Evolutionary conservation across 1,140 invertebrate species (phyloP), one percentile per base, ranked within the genome.

Genomic region (Aphis craccivora): DNA sequence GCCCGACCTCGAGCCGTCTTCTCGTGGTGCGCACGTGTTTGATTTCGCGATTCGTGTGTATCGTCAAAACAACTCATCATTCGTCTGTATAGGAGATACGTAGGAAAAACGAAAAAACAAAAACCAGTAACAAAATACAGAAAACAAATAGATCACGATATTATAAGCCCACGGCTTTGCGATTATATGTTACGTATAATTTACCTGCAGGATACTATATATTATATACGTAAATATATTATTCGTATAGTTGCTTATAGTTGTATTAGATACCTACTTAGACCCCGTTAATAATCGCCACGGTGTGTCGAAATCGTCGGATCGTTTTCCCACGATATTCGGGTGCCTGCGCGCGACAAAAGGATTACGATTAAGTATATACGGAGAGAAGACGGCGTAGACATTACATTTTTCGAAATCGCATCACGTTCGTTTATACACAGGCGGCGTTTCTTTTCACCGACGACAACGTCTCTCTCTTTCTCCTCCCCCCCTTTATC

Each of bases 381-480:
- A 18, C 22, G 8, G 48, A 93, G 91, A 76, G 60, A 76, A 76
- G 60, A 67, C 60, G 60, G n/a, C 60, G 60, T 67, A 67, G 60
- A 93, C 91, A 93, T 40, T 84, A 40, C 11, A 84, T 84, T 93
- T 93, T 93, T 84, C 48, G 48, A 86, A 92, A 93, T 93, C 91
- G 48, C 81, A 93, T 93, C 91, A 93, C 91, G 91, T 93, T 55
- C 91, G 53, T 37, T 60, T 25, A 37, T n/a, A 90, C 55, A 25
- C 22, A 25, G 25, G 45, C 55, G 14, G 6, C 23, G 89, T 43
- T 67, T 55, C 48, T 53, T 89, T 9, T n/a, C 30, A 30, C 67
- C 9, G n/a, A 48, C n/a, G 43, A 76, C 0, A 22, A 48, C 23
- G n/a, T 81, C 18, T 45, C 8, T 45, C 14, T 81, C 20, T 45